Conservation (phyloP, 2,888 invertebrate genomes). For the Nymphalis c-album region DNA sequence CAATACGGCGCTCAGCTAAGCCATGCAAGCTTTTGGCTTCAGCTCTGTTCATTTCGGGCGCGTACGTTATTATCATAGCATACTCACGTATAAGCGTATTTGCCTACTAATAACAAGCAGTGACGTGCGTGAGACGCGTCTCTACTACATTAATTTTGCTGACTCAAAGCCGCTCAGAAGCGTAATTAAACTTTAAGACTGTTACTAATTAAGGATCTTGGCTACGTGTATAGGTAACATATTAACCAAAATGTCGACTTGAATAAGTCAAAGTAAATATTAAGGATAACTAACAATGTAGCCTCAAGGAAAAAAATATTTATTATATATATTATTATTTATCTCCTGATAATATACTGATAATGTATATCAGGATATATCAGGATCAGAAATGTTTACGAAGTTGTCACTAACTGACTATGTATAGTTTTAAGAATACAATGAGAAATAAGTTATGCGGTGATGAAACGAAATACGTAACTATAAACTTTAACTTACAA, state of each 20-base stretch:
- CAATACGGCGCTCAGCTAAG: background rate
- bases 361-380: too few species aligned
- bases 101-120: background rate
- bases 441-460: too few species aligned
- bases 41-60: background rate
- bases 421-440: too few species aligned
- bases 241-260: background rate
- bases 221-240: background rate
- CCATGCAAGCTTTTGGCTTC: background rate
- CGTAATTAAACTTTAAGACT: slow-evolving; percentile 5
- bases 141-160: slow-evolving; percentile 1
- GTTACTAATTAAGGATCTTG: background rate
- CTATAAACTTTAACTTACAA: too few species aligned
- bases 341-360: too few species aligned
- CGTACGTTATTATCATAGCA: background rate
- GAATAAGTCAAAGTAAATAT: background rate
- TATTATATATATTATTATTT: too few species aligned
- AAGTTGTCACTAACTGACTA: too few species aligned
- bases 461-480: too few species aligned
- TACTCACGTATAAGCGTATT: background rate
- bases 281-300: too few species aligned
- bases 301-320: too few species aligned
- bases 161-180: background rate
- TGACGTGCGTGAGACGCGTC: slow-evolving; percentile 2
- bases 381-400: too few species aligned